Conservation (phyloP, 2,888 invertebrate genomes). For the Theretra japonica region DNA sequence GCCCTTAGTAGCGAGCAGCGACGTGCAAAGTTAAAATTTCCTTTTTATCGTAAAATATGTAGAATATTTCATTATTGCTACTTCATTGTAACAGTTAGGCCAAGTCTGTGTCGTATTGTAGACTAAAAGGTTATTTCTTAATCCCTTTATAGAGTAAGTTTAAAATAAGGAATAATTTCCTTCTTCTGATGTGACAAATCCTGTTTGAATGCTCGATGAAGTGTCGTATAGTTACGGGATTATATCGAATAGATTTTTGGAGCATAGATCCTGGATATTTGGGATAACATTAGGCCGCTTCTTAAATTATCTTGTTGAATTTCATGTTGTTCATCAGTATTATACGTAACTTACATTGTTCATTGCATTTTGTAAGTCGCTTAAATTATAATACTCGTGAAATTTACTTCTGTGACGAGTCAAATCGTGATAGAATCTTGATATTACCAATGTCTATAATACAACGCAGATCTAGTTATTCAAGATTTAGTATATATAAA, state of each 20-base stretch:
- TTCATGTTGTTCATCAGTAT: not conserved
- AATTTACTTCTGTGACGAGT: not conserved
- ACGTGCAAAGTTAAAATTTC: slow-evolving; percentile 52
- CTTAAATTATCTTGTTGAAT: not conserved
- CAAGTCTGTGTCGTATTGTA: slow-evolving; percentile 37
- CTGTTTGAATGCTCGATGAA: no score
- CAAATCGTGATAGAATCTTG: not conserved
- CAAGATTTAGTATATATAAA: slow-evolving; percentile 56
- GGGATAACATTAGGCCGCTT: not conserved
- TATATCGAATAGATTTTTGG: slow-evolving; percentile 27
- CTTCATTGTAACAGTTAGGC: slow-evolving; percentile 65
- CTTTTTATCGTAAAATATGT: slow-evolving; percentile 65
- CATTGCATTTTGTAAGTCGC: not conserved
- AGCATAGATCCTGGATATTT: slow-evolving; percentile 7
- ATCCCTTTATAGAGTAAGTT: slow-evolving; percentile 12
- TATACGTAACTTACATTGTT: not conserved
- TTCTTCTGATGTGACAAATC: not conserved
- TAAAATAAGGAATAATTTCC: not conserved
- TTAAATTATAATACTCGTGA: not conserved
- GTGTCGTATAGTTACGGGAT: not conserved
- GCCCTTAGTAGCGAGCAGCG: slow-evolving; percentile 44
- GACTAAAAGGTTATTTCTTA: not conserved
- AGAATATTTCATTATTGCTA: slow-evolving; percentile 68
- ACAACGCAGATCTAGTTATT: slow-evolving; percentile 52
- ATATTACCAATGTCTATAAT: slow-evolving; percentile 36